Base-by-base conservation (phyloP, 2,888 invertebrate genomes). In the Clitarchus hookeri region DNA sequence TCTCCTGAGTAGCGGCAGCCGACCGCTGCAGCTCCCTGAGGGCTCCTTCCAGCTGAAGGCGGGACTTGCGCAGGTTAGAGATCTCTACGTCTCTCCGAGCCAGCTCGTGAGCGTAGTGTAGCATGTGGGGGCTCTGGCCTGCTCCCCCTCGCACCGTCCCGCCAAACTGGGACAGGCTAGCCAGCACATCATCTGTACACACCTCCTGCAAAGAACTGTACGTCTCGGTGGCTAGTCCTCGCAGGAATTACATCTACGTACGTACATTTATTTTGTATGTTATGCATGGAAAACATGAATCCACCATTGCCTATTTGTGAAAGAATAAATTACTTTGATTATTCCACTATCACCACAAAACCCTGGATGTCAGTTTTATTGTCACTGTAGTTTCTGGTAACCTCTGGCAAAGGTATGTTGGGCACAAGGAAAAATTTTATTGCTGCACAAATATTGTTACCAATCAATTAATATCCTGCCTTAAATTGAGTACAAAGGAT, bases 21-120 rank as follows among this genome's bases (percentile, higher is more conserved):
- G 94, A 93, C 84, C 93, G 91, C 87, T 93, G 92, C 65, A 94
- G 91, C 88, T 94, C 94, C 12, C 94, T 91, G 86, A 94, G 90
- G 0, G 93, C 91, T 0, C 92, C 91, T 90, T 94, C 92, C 82
- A 92, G 88, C 84, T 91, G 91, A 90, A 95, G 94, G 89, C 96
- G 96, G 84, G 95, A 94, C 89, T 95, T 95, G 88, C 97, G 93
- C 44, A 97, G 92, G 86, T 93, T 93, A 0, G 95, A 93, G 79
- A 97, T 95, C 90, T 97, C 97, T 44, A 96, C 94, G 88, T 97
- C 96, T 89, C 95, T 95, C 13, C 97, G 91, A 0, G 97, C 96
- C 88, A 96, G 91, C 92, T 97, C 97, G 91, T 97, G 96, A 85
- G 95, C 95, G 90, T 96, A 97, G 91, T 97, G 96, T 77, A 97